These are phyloP conservation scores for Pangasius krempfi DNA, from an alignment of 2,797 vertebrate genomes.

Conservation along the genomic window DNA sequence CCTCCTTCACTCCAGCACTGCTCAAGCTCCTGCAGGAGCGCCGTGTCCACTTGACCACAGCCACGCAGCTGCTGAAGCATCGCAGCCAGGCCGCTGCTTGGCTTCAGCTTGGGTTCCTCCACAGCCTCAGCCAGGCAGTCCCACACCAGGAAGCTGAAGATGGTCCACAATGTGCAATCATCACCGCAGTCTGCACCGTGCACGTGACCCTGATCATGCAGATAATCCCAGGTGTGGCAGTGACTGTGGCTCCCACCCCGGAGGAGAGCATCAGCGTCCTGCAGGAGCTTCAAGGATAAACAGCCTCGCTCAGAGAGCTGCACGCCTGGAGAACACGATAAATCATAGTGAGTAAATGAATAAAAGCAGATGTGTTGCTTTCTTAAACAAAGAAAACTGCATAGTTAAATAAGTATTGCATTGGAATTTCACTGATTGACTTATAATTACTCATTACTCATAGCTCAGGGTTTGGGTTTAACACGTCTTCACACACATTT, in stretches of 20 bases:
- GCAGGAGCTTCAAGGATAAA: slow-evolving; percentile 59
- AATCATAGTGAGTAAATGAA: background rate
- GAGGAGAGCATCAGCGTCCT: slow-evolving; percentile 53
- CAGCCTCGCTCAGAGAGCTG: slow-evolving; percentile 61
- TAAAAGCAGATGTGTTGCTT: background rate
- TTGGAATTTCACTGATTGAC: background rate
- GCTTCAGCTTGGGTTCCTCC: slow-evolving; percentile 54
- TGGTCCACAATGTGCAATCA: slow-evolving; percentile 43
- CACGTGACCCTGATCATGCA: slow-evolving; percentile 36
- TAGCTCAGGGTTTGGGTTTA: background rate
- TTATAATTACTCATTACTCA: too few species aligned
- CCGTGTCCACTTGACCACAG: slow-evolving; percentile 43
- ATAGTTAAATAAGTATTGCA: background rate
- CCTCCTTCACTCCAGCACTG: slow-evolving; percentile 59
- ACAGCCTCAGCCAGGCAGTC: slow-evolving; percentile 60
- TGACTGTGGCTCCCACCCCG: slow-evolving; percentile 38
- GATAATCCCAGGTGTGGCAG: slow-evolving; percentile 31
- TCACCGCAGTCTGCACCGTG: slow-evolving; percentile 18
- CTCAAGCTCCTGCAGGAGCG: slow-evolving; percentile 59
- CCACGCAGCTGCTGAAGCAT: slow-evolving; percentile 50
- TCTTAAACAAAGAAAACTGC: background rate
- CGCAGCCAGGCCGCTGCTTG: slow-evolving; percentile 15
- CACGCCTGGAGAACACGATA: slow-evolving; percentile 50
- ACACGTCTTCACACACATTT: background rate
- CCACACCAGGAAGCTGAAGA: slow-evolving; percentile 62